A percentile compares a stretch with the other conserved stretches of the same genome.
Evolutionary conservation across 2,888 invertebrate species (phyloP).

Genomic region (Incurvaria masculella): DNA sequence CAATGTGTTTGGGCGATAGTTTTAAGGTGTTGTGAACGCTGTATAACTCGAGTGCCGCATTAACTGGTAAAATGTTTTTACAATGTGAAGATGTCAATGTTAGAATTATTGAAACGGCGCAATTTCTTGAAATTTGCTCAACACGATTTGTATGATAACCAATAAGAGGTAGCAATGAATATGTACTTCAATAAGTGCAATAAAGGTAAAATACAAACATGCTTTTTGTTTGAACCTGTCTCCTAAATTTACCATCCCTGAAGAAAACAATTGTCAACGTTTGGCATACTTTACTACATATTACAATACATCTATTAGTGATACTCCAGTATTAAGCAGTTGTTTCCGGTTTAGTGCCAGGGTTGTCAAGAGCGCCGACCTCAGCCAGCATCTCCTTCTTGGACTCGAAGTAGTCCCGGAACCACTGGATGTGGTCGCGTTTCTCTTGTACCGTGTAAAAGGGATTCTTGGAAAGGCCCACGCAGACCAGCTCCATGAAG

Average conservation of each 20-base stretch:
- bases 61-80: too few relatives aligned
- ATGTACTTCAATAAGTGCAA: constrained; percentile 55
- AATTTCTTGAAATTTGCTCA: not conserved
- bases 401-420: constrained; percentile 80
- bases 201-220: constrained; percentile 25
- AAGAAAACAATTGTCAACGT: not conserved
- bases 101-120: too few relatives aligned
- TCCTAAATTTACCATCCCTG: not conserved
- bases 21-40: too few relatives aligned
- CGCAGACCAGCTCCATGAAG: constrained; percentile 96
- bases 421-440: constrained; percentile 88
- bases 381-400: constrained; percentile 71
- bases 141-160: constrained; percentile 20
- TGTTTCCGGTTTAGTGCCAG: constrained; percentile 12
- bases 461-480: constrained; percentile 92
- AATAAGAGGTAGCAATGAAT: constrained; percentile 44
- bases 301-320: constrained; percentile 17
- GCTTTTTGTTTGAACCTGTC: constrained; percentile 22
- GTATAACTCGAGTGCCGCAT: too few relatives aligned
- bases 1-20: too few relatives aligned
- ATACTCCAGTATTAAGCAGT: constrained; percentile 17
- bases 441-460: constrained; percentile 87
- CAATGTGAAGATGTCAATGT: too few relatives aligned
- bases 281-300: constrained; percentile 1
- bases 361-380: constrained; percentile 59